A percentile compares a stretch with the other conserved stretches of the same genome.
Conservation (phyloP, 2,797 vertebrate genomes). For the Selene dorsalis region DNA sequence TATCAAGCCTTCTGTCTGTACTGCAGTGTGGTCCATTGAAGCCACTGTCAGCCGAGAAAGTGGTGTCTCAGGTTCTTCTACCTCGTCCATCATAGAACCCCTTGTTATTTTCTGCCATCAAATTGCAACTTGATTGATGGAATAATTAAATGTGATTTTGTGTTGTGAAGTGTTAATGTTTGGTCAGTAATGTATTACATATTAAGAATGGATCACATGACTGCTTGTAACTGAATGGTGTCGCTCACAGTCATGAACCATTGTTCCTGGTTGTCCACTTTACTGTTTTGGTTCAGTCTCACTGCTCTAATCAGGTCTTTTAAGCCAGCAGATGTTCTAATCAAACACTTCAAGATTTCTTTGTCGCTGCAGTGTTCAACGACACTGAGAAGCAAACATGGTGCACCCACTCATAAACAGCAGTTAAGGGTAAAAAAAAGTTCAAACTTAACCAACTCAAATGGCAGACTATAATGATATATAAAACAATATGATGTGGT, state of each 20-base stretch:
- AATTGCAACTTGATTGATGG: neutral
- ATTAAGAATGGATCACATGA: neutral
- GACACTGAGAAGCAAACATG: neutral
- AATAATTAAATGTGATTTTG: neutral
- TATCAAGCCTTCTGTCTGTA: slow-evolving; percentile 41
- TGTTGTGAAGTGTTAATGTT: neutral
- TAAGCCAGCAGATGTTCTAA: neutral
- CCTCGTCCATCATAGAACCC: slow-evolving; percentile 7
- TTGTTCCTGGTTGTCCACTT: neutral
- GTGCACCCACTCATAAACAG: neutral
- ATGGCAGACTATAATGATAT: neutral
- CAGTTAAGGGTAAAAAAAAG: neutral
- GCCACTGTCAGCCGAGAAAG: slow-evolving; percentile 48
- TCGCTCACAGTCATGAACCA: neutral
- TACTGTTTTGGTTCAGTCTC: neutral
- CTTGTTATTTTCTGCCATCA: neutral
- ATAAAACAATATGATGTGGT: neutral
- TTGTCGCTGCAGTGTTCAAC: neutral
- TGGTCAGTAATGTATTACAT: neutral
- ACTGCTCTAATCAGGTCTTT: neutral
- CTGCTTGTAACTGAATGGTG: neutral
- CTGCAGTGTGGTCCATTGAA: slow-evolving; percentile 44
- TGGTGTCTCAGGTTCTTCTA: slow-evolving; percentile 29
- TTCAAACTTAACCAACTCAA: too few relatives aligned
- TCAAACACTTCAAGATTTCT: neutral